A percentile compares a stretch with the other conserved stretches of the same genome.
Evolutionary conservation across 2,113 vertebrate genomes (phyloP).

Genomic region (cat (Felis catus)): F.catus_Fca126_mat1.0 CM031411.1:66091001-66091500

Average conservation of each 20-base stretch:
- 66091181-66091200: neutral
- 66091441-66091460: no score
- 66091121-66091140: neutral
- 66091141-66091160: neutral
- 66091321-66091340: no score
- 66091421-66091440: no score
- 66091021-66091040: neutral
- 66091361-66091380: no score
- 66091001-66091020: neutral
- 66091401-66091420: no score
- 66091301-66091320: neutral
- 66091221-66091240: neutral
- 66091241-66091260: neutral
- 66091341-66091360: no score
- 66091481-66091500: no score
- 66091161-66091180: neutral
- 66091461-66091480: no score
- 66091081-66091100: neutral
- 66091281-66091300: neutral
- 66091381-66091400: no score
- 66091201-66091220: neutral
- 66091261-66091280: neutral
- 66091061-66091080: neutral
- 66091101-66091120: neutral
- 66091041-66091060: neutral